Evolutionary conservation across 2,113 vertebrate genomes (phyloP).

Genomic region (Nycticebus coucang): DNA sequence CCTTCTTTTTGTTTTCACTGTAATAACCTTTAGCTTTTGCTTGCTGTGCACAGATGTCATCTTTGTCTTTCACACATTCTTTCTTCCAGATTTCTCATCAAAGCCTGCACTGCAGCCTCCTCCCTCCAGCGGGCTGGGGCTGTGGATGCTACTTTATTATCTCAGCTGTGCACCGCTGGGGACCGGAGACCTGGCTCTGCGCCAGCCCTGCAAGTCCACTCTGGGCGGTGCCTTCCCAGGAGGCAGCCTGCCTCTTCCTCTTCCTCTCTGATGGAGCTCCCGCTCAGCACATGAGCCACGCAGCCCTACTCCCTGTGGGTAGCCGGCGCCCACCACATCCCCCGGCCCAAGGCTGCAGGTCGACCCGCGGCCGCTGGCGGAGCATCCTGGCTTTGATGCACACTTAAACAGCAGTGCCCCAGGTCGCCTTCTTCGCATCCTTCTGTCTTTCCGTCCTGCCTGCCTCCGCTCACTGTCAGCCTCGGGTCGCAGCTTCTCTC

Average conservation of each 20-base stretch:
- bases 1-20: not conserved
- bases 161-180: slow-evolving; percentile 22
- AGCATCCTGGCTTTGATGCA: not conserved
- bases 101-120: slow-evolving; percentile 34
- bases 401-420: not conserved
- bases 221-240: not conserved
- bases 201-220: slow-evolving; percentile 38
- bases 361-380: not conserved
- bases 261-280: not conserved
- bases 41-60: slow-evolving; percentile 17
- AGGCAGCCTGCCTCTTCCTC: not conserved
- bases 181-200: not conserved
- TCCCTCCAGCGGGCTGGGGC: not conserved
- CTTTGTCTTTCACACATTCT: slow-evolving; percentile 19
- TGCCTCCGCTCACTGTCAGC: not conserved
- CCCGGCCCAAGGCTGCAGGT: not conserved
- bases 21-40: not conserved
- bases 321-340: slow-evolving; percentile 49
- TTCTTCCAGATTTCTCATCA: not conserved
- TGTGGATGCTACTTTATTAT: slow-evolving; percentile 74
- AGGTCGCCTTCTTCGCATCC: not conserved
- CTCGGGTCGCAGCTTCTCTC: not conserved
- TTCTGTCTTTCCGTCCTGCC: not conserved
- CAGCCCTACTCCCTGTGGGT: not conserved
- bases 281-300: not conserved